Conservation (phyloP, 2,113 vertebrate genomes). For the Tachuris rubrigastra region DNA sequence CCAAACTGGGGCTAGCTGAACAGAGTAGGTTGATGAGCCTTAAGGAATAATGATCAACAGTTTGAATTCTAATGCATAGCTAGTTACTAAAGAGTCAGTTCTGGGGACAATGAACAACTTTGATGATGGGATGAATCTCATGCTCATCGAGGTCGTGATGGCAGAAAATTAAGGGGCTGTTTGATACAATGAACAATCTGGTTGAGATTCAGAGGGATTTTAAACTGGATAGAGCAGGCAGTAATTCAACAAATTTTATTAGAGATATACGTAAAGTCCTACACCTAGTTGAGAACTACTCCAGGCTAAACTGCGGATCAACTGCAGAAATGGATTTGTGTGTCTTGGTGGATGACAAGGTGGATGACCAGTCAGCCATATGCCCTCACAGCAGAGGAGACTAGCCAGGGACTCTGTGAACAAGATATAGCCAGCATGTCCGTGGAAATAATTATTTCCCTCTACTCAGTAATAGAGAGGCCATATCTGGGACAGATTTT, state of each 20-base stretch:
- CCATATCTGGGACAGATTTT: background rate
- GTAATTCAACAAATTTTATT: background rate
- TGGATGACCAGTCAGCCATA: background rate
- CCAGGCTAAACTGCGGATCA: background rate
- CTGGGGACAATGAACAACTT: background rate
- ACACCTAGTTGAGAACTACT: background rate
- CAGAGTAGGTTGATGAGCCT: background rate
- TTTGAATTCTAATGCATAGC: background rate
- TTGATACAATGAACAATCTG: background rate
- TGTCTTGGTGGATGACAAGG: background rate
- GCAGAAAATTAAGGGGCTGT: background rate
- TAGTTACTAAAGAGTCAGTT: background rate
- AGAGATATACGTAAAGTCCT: background rate
- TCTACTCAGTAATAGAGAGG: background rate
- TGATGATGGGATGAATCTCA: background rate
- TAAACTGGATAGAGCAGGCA: background rate
- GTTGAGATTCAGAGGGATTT: background rate
- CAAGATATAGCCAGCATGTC: background rate
- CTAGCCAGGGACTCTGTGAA: background rate
- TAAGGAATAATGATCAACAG: background rate
- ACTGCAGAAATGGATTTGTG: background rate
- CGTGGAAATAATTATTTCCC: background rate
- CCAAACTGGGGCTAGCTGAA: background rate
- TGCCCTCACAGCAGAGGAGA: background rate
- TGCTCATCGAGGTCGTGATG: background rate